Percentiles rank a stretch among this genome's conserved stretches.
Evolutionary conservation across 2,888 invertebrate species (phyloP).

Genomic region (Catocala sponsa): DNA sequence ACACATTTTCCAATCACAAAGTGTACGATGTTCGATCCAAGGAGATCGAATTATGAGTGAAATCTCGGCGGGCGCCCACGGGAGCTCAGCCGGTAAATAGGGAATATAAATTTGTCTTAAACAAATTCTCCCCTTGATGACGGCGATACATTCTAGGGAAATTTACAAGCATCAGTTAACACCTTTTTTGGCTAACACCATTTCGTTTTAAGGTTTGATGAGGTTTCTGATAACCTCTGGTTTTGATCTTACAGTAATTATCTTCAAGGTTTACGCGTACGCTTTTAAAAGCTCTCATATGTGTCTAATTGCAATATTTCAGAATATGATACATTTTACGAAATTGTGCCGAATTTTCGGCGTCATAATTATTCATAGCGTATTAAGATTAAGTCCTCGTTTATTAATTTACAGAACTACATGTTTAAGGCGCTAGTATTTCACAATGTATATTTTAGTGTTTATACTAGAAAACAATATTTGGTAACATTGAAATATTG

Average conservation of each 20-base stretch:
- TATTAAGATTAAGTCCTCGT: too few relatives aligned
- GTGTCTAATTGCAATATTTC: too few relatives aligned
- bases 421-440: too few relatives aligned
- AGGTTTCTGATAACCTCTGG: constrained; percentile 41
- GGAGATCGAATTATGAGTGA: constrained; percentile 66
- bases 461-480: too few relatives aligned
- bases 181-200: constrained; percentile 38
- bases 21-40: constrained; percentile 50
- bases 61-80: constrained; percentile 61
- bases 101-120: constrained; percentile 73
- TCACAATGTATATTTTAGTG: too few relatives aligned
- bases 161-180: constrained; percentile 62
- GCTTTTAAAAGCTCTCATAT: too few relatives aligned
- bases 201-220: constrained; percentile 35
- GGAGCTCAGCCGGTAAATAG: constrained; percentile 70
- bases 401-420: too few relatives aligned
- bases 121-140: constrained; percentile 69
- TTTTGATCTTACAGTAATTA: constrained; percentile 24
- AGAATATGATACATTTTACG: too few relatives aligned
- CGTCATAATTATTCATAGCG: too few relatives aligned
- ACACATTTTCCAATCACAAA: constrained; percentile 42
- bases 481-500: too few relatives aligned
- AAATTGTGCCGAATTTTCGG: too few relatives aligned
- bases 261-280: not conserved
- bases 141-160: constrained; percentile 62